Conservation (phyloP, 2,888 invertebrate species). For the Esperia sulphurella region DNA sequence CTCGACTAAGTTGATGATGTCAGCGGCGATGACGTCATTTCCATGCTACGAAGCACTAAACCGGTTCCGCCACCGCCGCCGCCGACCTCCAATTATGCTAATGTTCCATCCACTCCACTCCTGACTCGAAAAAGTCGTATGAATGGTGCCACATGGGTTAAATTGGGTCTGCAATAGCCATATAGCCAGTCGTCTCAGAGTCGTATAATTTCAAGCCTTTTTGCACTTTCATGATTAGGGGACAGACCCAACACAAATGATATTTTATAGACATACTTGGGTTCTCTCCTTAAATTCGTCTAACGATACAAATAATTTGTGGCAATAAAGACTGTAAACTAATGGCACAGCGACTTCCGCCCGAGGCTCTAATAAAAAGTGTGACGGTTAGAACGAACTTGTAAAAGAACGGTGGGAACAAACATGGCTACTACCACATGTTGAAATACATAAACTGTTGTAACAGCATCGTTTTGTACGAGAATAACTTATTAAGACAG, state of each 20-base stretch:
- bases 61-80: constrained; percentile 46
- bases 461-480: background rate
- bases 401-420: constrained; percentile 1
- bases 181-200: too few relatives aligned
- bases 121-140: constrained; percentile 31
- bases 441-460: background rate
- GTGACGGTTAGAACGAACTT: constrained; percentile 7
- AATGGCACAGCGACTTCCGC: constrained; percentile 18
- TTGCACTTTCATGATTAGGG: too few relatives aligned
- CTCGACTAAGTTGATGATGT: constrained; percentile 47
- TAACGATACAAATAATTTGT: constrained; percentile 4
- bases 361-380: constrained; percentile 12
- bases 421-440: constrained; percentile 4
- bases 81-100: constrained; percentile 72
- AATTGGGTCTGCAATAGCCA: constrained; percentile 18
- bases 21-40: constrained; percentile 60
- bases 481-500: background rate
- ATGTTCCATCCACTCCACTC: constrained; percentile 46
- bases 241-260: too few relatives aligned
- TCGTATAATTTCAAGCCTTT: too few relatives aligned
- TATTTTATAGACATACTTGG: too few relatives aligned
- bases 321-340: constrained; percentile 10
- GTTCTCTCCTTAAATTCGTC: too few relatives aligned
- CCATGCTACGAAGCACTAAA: constrained; percentile 46
- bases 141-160: constrained; percentile 20